Conservation (phyloP, 2,113 vertebrate species). For the Limnothrissa miodon region DNA sequence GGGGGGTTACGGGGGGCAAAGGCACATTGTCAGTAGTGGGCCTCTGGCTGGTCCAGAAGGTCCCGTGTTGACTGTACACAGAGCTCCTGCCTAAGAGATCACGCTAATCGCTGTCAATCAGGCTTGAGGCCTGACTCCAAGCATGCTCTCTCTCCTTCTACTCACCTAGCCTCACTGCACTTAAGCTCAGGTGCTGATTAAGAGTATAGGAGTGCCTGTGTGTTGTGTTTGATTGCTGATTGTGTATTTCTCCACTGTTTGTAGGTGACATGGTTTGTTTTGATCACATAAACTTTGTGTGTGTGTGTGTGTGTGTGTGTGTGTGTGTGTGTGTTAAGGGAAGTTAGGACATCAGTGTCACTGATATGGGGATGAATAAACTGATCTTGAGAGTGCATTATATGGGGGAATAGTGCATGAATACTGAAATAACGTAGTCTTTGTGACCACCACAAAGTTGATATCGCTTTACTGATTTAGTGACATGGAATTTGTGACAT, state of each 20-base stretch:
- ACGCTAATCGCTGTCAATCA: constrained; percentile 60
- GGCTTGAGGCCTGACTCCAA: constrained; percentile 50
- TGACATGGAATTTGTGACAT: too few species aligned
- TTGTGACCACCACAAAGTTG: too few species aligned
- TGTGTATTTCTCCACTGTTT: neutral
- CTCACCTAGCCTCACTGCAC: neutral
- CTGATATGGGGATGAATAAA: neutral
- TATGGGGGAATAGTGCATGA: neutral
- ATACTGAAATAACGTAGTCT: too few species aligned
- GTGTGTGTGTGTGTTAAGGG: neutral
- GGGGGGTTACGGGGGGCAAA: neutral
- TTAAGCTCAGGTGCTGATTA: constrained; percentile 57
- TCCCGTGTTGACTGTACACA: constrained; percentile 42
- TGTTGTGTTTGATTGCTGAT: neutral
- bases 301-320: neutral
- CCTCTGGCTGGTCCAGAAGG: constrained; percentile 9
- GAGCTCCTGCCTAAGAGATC: constrained; percentile 64
- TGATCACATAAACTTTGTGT: neutral
- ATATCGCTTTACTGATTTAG: too few species aligned
- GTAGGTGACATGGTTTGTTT: neutral
- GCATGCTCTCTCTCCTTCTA: constrained; percentile 45
- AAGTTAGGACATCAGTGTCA: neutral
- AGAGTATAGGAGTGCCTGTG: constrained; percentile 14
- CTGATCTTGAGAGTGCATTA: neutral
- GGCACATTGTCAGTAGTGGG: neutral